Evolutionary conservation across 2,888 invertebrate genomes (phyloP).

Genomic region (Polymixis lichenea): DNA sequence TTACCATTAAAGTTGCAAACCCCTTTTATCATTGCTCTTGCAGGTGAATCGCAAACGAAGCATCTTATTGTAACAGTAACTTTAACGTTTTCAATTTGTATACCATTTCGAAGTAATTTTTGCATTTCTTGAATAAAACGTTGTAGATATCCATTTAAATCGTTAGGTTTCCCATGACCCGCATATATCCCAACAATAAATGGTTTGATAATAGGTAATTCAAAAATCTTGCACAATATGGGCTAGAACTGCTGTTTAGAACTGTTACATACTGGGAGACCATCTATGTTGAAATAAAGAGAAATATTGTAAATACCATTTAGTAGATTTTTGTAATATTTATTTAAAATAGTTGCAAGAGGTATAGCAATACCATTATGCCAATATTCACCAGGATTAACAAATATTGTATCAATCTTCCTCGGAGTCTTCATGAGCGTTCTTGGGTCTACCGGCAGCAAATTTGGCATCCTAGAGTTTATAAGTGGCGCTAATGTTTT

Average conservation of each 20-base stretch:
- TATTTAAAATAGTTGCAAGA: too few species aligned
- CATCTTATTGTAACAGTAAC: background rate
- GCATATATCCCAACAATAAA: background rate
- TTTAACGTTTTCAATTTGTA: background rate
- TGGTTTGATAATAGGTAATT: background rate
- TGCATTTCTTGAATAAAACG: background rate
- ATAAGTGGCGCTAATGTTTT: too few species aligned
- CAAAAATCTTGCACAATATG: slow-evolving; percentile 6
- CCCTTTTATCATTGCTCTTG: slow-evolving; percentile 2
- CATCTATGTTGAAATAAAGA: background rate
- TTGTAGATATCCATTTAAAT: slow-evolving; percentile 1
- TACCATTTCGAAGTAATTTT: background rate
- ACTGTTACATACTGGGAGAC: slow-evolving; percentile 8
- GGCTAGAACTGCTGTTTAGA: slow-evolving; percentile 12
- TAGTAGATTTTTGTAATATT: too few species aligned
- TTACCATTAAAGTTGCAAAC: slow-evolving; percentile 2
- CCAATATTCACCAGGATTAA: too few species aligned
- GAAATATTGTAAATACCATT: background rate
- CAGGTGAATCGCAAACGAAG: slow-evolving; percentile 2
- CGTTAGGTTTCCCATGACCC: background rate
- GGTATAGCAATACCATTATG: too few species aligned
- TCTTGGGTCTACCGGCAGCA: too few species aligned
- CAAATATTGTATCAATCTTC: too few species aligned
- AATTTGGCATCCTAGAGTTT: too few species aligned
- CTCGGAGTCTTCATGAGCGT: too few species aligned